Percentiles rank a stretch among this genome's conserved stretches.
Conservation (phyloP, 2,113 vertebrate species). For the Protobothrops flavoviridis region DNA sequence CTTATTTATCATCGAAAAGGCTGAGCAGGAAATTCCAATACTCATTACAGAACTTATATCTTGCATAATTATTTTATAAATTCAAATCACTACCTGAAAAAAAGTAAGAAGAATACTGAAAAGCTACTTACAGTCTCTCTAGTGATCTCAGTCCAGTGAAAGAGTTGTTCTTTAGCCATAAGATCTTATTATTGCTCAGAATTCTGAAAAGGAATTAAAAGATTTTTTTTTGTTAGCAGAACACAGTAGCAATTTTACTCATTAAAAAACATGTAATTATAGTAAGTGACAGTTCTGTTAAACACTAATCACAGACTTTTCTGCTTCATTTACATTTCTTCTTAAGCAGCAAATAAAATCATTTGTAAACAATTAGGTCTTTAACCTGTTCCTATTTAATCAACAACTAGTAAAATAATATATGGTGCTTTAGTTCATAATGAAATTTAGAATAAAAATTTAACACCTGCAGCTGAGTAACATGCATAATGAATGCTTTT, state of each 20-base stretch:
- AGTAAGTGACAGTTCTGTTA: conserved; percentile 36
- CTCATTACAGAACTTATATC: conserved; percentile 18
- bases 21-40: conserved; percentile 18
- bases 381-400: conserved; percentile 34
- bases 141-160: conserved; percentile 78
- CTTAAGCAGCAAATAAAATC: conserved; percentile 41
- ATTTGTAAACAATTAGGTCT: conserved; percentile 35
- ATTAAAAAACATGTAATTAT: conserved; percentile 53
- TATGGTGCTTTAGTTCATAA: background rate
- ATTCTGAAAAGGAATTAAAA: conserved; percentile 73
- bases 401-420: background rate
- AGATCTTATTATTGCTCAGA: conserved; percentile 88
- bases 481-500: background rate
- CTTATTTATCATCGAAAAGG: conserved; percentile 24
- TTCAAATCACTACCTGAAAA: conserved; percentile 16
- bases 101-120: conserved; percentile 4
- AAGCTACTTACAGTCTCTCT: conserved; percentile 84
- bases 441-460: background rate
- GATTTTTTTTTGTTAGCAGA: conserved; percentile 42
- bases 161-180: conserved; percentile 78
- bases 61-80: conserved; percentile 23
- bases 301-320: conserved; percentile 56
- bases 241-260: conserved; percentile 30
- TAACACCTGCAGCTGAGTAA: background rate
- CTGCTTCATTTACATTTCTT: conserved; percentile 44